A percentile compares a stretch with the other conserved stretches of the same genome.
These are phyloP conservation scores for Lobophora halterata DNA, from an alignment of 2,888 invertebrate species.

Conservation along the genomic window DNA sequence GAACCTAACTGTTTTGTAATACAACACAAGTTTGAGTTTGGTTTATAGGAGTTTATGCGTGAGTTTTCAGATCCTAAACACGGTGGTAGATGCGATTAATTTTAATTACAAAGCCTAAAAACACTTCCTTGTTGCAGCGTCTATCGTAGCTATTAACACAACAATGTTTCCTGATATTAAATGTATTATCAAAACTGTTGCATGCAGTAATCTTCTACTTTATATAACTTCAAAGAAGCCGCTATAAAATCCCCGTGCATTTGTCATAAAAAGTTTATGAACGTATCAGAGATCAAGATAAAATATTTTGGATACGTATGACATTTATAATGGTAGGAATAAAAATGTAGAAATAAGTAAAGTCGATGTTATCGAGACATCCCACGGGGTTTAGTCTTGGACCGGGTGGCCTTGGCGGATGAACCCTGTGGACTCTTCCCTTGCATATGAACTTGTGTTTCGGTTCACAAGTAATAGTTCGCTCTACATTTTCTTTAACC, in stretches of 20 bases:
- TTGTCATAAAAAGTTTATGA: conserved; percentile 21
- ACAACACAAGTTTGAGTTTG: conserved; percentile 11
- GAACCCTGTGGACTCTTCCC: conserved; percentile 16
- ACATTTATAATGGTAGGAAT: conserved; percentile 15
- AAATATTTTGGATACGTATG: conserved; percentile 12
- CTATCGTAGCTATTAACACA: conserved; percentile 4
- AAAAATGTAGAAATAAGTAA: conserved; percentile 30
- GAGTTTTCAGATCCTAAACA: background rate
- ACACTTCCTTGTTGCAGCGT: background rate
- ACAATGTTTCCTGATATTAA: conserved; percentile 12
- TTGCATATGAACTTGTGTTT: conserved; percentile 10
- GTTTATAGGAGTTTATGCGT: no score
- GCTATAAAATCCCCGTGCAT: conserved; percentile 4
- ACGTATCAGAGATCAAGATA: conserved; percentile 25
- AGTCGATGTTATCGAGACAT: conserved; percentile 31
- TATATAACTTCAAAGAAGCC: conserved; percentile 18
- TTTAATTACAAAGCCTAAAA: conserved; percentile 4
- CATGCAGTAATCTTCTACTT: conserved; percentile 2
- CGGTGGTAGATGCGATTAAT: background rate
- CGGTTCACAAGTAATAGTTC: no score
- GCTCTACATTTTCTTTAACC: no score
- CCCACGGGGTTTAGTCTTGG: conserved; percentile 27
- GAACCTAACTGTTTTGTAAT: conserved; percentile 38
- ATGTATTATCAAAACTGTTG: conserved; percentile 1
- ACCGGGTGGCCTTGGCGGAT: conserved; percentile 33